Evolutionary conservation across 2,797 vertebrate species (phyloP), one percentile per base, ranked within the genome.

Genomic region (Melanotaenia boesemani): DNA sequence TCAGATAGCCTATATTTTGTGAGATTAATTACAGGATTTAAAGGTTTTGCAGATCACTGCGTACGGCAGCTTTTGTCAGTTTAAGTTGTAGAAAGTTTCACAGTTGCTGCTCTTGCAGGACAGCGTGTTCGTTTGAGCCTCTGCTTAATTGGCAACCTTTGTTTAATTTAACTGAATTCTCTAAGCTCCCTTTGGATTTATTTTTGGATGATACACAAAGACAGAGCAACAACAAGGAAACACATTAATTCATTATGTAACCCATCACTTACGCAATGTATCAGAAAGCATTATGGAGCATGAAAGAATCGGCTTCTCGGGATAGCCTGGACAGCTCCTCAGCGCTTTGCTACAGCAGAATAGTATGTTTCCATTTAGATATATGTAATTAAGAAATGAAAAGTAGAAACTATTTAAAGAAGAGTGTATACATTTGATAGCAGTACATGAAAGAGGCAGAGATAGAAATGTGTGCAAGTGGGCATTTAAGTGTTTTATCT

Each of bases 401-500:
- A 36, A 72, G 20, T 7, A 24, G 16, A 50, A 62, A 54, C 26
- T 41, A 26, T 48, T 41, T 34, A 16, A 50, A 68, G 41, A 39
- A 9, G 54, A 48, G 79, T 63, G 36, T 48, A 8, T 56, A n/a
- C 15, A 22, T 62, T 37, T 57, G 18, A 26, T 24, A 12, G 41
- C 22, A 50, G 22, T 68, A 74, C 74, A 68, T n/a, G 50, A 28
- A n/a, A 5, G 39, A 32, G 64, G 32, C 50, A 2, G 70, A 75
- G 72, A 81, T 52, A 69, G 57, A 52, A 70, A 44, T 63, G 68
- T 59, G 72, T 60, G 57, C 48, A 50, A 79, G 18, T 34, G 59
- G 41, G 74, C 46, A 78, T 81, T 65, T 72, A 13, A 50, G 32
- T 37, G 75, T 87, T 84, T 91, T 87, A 91, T 92, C 91, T 83